These are phyloP conservation scores for Pachyseris speciosa DNA, from an alignment of 64 coral and sea anemone species.

Conservation along the genomic window DNA sequence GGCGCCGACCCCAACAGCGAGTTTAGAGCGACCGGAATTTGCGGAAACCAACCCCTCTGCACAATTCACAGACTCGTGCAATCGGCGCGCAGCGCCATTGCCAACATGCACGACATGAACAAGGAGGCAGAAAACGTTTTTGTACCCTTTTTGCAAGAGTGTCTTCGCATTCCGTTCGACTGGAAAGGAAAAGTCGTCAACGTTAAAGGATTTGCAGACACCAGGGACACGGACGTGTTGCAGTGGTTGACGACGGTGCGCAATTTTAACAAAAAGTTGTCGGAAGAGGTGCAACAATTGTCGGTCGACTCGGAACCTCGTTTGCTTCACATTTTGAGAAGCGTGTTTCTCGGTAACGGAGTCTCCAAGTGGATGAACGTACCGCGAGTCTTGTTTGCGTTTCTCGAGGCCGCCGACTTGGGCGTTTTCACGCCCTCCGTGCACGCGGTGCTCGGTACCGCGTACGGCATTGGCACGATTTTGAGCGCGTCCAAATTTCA, in stretches of 20 bases:
- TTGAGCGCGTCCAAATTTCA: background rate
- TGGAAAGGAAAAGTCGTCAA: background rate
- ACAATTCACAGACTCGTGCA: background rate
- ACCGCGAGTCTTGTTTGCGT: background rate
- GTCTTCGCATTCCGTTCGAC: background rate
- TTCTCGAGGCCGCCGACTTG: background rate
- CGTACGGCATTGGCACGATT: background rate
- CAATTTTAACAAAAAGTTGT: background rate
- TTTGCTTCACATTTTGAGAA: background rate
- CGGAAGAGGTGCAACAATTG: background rate
- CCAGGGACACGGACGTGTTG: background rate
- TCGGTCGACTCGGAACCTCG: too few species aligned
- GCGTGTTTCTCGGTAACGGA: background rate
- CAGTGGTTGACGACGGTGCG: background rate
- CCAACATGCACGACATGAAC: conserved; percentile 1
- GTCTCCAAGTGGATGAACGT: background rate
- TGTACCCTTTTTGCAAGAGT: background rate
- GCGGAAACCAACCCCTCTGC: background rate
- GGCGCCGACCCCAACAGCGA: background rate
- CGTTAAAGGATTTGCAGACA: accelerated
- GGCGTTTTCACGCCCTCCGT: background rate
- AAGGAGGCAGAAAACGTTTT: background rate
- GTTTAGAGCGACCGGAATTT: background rate
- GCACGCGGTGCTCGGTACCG: background rate
- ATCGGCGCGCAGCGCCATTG: background rate